A percentile compares a stretch with the other conserved stretches of the same genome.
These are phyloP conservation scores for Dipodomys stephensi DNA, from an alignment of 2,113 vertebrate species.

Conservation along the genomic window DNA sequence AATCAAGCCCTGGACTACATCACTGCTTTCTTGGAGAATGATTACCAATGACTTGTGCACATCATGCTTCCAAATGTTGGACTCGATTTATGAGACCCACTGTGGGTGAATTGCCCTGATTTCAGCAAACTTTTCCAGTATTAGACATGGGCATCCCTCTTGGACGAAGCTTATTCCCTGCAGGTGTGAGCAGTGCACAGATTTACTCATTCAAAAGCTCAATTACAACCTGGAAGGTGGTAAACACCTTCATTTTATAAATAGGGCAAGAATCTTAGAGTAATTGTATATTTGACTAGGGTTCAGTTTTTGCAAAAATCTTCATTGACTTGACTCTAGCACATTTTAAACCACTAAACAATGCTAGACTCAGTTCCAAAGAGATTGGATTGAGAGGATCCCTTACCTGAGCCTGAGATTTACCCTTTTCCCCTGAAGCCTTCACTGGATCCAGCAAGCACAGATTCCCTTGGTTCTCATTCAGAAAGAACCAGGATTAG, in stretches of 20 bases:
- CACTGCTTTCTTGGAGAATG: neutral
- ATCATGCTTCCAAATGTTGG: neutral
- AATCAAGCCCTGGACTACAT: neutral
- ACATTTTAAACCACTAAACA: neutral
- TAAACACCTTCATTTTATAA: slow-evolving; percentile 5
- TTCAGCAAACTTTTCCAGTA: neutral
- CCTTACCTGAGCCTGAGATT: neutral
- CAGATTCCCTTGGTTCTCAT: neutral
- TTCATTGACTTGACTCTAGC: neutral
- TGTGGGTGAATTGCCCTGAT: neutral
- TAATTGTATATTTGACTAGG: neutral
- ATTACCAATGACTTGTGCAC: neutral
- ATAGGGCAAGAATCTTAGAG: neutral
- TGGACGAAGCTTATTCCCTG: neutral
- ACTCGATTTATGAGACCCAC: neutral
- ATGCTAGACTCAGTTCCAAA: neutral
- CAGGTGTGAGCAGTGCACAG: neutral
- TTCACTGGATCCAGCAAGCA: neutral
- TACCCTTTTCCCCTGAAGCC: neutral
- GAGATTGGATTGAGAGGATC: neutral
- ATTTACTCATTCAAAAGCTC: neutral
- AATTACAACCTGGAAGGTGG: neutral
- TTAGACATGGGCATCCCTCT: neutral
- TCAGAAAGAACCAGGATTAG: neutral
- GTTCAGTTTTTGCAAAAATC: neutral